Evolutionary conservation across 2,113 vertebrate species (phyloP).

Genomic region (Cariama cristata): DNA sequence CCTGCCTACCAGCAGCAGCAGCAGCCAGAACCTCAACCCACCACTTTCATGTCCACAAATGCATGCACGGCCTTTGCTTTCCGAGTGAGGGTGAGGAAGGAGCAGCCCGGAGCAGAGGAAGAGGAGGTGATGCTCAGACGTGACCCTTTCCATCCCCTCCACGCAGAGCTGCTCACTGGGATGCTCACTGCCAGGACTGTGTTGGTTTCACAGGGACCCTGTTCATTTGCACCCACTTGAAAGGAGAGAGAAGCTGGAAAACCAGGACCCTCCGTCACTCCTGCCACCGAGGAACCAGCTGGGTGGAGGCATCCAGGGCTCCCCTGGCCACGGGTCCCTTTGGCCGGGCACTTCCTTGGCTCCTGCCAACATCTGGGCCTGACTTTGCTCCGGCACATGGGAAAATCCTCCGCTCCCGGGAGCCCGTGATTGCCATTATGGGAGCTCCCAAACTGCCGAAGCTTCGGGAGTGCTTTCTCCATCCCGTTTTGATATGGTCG

Average conservation of each 20-base stretch:
- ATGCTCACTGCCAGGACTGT: neutral
- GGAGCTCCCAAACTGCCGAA: neutral
- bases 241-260: neutral
- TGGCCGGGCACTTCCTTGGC: accelerated
- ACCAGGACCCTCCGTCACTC: accelerated
- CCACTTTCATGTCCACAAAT: accelerated
- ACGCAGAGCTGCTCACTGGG: accelerated
- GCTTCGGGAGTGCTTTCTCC: neutral
- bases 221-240: accelerated
- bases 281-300: accelerated
- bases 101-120: accelerated
- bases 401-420: accelerated
- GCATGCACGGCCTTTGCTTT: accelerated
- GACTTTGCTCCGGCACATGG: accelerated
- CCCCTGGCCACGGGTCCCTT: accelerated
- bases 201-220: neutral
- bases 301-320: accelerated
- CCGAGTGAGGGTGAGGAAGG: neutral
- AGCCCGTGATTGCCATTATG: accelerated
- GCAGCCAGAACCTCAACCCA: neutral
- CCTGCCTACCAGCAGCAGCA: neutral
- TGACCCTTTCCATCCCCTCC: neutral
- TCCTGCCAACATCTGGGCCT: neutral
- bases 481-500: accelerated
- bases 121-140: neutral